Percentiles rank a stretch among this genome's conserved stretches.
Evolutionary conservation across 2,888 invertebrate species (phyloP).

Genomic region (Ophioninae sp.): DNA sequence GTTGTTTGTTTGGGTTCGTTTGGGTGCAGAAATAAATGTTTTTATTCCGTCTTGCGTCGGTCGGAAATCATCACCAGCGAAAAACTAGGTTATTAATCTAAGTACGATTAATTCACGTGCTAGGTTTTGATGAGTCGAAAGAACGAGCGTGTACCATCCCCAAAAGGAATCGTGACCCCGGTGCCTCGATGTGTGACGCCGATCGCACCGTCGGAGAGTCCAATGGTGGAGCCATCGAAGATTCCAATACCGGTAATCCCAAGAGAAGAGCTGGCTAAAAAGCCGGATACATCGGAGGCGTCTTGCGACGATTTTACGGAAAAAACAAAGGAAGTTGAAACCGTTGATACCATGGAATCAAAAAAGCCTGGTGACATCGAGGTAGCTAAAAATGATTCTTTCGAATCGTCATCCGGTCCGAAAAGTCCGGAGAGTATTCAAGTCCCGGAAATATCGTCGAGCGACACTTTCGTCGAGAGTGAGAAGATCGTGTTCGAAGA

Average conservation of each 20-base stretch:
- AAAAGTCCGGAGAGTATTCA: constrained; percentile 70
- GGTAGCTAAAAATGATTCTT: neutral
- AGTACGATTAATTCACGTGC: no score
- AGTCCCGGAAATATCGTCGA: constrained; percentile 76
- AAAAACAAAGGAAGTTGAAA: constrained; percentile 3
- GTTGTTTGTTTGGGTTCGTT: neutral
- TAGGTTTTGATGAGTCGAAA: constrained; percentile 75
- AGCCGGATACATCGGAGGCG: constrained; percentile 46
- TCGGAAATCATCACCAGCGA: no score
- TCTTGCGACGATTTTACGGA: constrained; percentile 26
- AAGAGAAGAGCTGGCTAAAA: constrained; percentile 20
- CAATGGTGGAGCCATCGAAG: constrained; percentile 18
- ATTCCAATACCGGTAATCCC: constrained; percentile 16
- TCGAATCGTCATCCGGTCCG: neutral
- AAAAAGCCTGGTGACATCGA: constrained; percentile 18
- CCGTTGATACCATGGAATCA: constrained; percentile 61
- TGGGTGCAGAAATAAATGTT: neutral
- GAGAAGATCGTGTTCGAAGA: constrained; percentile 48
- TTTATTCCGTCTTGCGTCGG: neutral
- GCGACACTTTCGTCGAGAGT: constrained; percentile 67
- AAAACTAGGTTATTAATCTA: no score
- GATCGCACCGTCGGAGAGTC: constrained; percentile 10
- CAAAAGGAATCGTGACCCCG: constrained; percentile 57
- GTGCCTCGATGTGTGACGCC: constrained; percentile 48
- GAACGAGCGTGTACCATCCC: constrained; percentile 67